Percentiles rank a stretch among this genome's conserved stretches.
Evolutionary conservation across 2,888 invertebrate species (phyloP).

Genomic region (Agrotis exclamationis): DNA sequence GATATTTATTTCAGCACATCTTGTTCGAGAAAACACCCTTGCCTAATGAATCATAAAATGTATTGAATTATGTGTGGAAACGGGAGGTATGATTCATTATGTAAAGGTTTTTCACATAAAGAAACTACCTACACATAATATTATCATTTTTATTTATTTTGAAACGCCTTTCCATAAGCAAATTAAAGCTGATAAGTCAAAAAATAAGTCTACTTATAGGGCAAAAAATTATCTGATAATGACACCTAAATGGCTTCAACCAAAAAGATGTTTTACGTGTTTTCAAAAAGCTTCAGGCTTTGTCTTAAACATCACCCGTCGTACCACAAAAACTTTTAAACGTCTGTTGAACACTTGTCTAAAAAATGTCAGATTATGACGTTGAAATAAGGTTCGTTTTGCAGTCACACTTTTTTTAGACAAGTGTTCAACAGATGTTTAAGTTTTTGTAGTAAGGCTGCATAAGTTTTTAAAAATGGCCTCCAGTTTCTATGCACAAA

Average conservation of each 20-base stretch:
- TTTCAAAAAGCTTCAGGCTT: too few species aligned
- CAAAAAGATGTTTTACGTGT: too few species aligned
- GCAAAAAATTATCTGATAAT: background rate
- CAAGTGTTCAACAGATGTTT: too few species aligned
- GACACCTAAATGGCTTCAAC: too few species aligned
- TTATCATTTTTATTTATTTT: background rate
- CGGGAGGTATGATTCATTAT: background rate
- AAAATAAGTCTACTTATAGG: background rate
- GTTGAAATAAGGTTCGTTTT: too few species aligned
- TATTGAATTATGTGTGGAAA: slow-evolving; percentile 9
- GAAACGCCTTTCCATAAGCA: background rate
- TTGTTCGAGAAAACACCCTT: background rate
- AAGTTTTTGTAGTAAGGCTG: too few species aligned
- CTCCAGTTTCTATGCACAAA: background rate
- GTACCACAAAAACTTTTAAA: too few species aligned
- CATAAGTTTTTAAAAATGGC: background rate
- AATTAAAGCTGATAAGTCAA: background rate
- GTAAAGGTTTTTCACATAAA: too few species aligned
- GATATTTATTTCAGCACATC: background rate
- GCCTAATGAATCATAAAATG: slow-evolving; percentile 7
- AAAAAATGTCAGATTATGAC: too few species aligned
- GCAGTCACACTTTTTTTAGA: too few species aligned
- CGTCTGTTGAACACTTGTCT: too few species aligned
- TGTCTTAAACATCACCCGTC: too few species aligned
- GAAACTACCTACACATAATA: background rate